phyloP scores from a whole-genome alignment of 2,888 invertebrate genomes.

The Drosophila sordidapex region DNA sequence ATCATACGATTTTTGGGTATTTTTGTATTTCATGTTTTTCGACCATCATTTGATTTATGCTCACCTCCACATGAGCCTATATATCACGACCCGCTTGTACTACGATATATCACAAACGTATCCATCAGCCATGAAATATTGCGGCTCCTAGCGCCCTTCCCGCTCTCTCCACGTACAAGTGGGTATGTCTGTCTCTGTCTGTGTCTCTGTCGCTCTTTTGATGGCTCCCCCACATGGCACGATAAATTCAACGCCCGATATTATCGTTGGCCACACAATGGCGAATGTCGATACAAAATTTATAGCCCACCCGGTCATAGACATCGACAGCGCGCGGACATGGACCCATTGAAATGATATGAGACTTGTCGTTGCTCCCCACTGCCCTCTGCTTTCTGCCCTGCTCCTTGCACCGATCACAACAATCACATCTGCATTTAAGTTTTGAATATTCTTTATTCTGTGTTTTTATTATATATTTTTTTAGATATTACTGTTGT shows the following conservation, averaged over 20 bases:
- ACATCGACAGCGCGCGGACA: constrained; percentile 40
- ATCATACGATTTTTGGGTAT: constrained; percentile 21
- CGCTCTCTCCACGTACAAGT: not conserved
- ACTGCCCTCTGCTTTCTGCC: not conserved
- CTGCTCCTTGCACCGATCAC: constrained; percentile 5
- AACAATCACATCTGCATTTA: constrained; percentile 34
- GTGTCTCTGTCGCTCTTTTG: constrained; percentile 25
- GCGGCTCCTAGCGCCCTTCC: constrained; percentile 41
- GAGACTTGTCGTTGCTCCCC: constrained; percentile 35
- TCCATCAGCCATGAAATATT: constrained; percentile 78
- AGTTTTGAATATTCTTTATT: constrained; percentile 30
- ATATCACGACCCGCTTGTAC: constrained; percentile 61
- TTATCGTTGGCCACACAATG: constrained; percentile 77
- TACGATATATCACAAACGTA: constrained; percentile 72
- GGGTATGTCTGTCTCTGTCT: not conserved
- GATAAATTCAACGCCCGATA: constrained; percentile 77
- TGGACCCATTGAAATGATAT: constrained; percentile 75
- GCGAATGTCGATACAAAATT: constrained; percentile 77
- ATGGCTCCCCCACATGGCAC: constrained; percentile 65
- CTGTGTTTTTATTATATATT: not conserved
- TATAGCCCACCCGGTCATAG: constrained; percentile 67
- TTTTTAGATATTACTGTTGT: constrained; percentile 23
- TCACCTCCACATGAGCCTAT: constrained; percentile 66
- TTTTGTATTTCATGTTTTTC: constrained; percentile 15
- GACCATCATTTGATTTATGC: constrained; percentile 67